Conservation (phyloP, 2,888 invertebrate species). For the Apodemia hepburni region DNA sequence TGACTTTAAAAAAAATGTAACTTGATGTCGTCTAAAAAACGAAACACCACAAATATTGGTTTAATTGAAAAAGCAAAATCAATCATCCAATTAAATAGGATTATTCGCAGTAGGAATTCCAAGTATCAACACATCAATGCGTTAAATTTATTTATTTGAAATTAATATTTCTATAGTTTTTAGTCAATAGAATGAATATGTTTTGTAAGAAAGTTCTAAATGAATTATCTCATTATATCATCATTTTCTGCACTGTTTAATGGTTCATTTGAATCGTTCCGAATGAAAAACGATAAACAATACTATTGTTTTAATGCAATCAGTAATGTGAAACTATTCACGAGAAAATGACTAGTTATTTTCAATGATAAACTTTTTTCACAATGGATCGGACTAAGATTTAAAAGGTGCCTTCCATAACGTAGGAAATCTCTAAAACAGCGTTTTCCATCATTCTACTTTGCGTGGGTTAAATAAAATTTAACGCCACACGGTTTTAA, state of each 20-base stretch:
- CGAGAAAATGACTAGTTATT: background rate
- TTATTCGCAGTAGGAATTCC: background rate
- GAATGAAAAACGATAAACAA: background rate
- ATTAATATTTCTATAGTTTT: constrained; percentile 3
- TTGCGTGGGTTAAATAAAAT: no score
- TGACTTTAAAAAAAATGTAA: background rate
- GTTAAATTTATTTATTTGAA: background rate
- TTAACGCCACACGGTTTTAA: no score
- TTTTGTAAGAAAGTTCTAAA: background rate
- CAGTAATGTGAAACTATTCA: background rate
- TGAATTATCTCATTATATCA: background rate
- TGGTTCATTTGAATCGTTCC: background rate
- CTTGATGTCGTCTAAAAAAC: background rate
- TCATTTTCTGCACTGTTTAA: background rate
- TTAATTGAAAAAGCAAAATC: background rate
- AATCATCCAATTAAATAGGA: background rate
- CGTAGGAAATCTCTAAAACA: no score
- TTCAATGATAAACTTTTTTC: no score
- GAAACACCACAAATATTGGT: background rate
- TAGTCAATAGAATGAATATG: background rate
- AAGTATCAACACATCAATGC: background rate
- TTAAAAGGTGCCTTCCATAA: no score
- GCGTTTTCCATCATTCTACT: no score
- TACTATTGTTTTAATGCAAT: background rate
- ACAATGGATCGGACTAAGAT: no score